Percentiles rank a stretch among this genome's conserved stretches.
Evolutionary conservation across 2,888 invertebrate genomes (phyloP).

Genomic region (Ophonus ardosiacus): DNA sequence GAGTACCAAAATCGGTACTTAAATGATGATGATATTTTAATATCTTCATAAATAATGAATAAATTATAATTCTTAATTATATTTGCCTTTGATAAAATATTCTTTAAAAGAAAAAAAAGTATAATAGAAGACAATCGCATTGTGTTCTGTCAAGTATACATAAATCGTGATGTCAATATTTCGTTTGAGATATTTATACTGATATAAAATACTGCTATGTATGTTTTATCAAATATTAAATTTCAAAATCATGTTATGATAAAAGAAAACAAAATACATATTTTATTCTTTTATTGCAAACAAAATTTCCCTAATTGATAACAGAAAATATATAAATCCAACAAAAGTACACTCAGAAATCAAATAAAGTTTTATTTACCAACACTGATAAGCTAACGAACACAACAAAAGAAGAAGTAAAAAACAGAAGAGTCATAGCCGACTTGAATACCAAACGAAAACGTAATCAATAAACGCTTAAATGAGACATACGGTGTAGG

Average conservation of each 20-base stretch:
- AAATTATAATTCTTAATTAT: too few relatives aligned
- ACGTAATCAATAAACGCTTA: conserved; percentile 42
- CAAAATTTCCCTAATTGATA: conserved; percentile 35
- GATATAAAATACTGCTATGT: too few relatives aligned
- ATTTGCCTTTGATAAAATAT: too few relatives aligned
- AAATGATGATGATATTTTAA: too few relatives aligned
- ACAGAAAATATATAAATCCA: conserved; percentile 27
- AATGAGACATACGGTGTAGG: conserved; percentile 19
- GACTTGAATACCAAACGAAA: conserved; percentile 41
- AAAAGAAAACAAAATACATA: neutral
- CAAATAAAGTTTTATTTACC: conserved; percentile 33
- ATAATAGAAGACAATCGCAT: too few relatives aligned
- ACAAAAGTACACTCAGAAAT: conserved; percentile 17
- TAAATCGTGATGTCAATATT: too few relatives aligned
- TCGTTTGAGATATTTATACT: too few relatives aligned
- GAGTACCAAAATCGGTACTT: too few relatives aligned
- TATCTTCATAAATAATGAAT: too few relatives aligned
- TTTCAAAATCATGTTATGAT: neutral
- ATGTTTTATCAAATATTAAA: neutral
- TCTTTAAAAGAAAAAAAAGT: too few relatives aligned
- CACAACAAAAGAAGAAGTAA: conserved; percentile 18
- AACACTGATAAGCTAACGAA: conserved; percentile 44
- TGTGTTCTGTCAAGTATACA: too few relatives aligned
- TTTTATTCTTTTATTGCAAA: conserved; percentile 7
- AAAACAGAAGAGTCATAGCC: conserved; percentile 32